Evolutionary conservation across 2,113 vertebrate genomes (phyloP), one percentile per base, ranked within the genome.

Genomic region (Charina bottae): DNA sequence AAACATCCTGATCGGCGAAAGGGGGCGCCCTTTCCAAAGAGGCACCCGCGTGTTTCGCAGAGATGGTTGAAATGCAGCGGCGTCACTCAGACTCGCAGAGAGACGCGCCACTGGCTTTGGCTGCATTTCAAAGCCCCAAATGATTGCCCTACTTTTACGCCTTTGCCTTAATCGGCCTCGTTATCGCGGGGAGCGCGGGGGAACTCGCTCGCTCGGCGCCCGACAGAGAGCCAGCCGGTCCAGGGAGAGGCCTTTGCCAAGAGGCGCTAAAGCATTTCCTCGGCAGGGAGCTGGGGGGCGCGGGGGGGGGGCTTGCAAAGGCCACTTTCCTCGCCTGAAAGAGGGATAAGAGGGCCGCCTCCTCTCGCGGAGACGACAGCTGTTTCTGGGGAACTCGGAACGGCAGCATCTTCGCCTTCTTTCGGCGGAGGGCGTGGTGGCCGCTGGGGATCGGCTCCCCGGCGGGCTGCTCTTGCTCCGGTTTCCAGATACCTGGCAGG

Each of bases 101-200:
- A 83, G 58, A 85, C 42, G 59, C 78, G 10, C 58, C n/a, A 17
- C 8, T 85, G 17, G 53, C 87, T 85, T 56, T 26, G 60, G 88
- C 88, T 87, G 42, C 58, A 62, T 37, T 86, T 78, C 62, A 49
- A 92, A 72, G 72, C n/a, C 88, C 88, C 84, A 55, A 83, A 49
- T 90, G 86, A 53, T 86, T 49, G 83, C 12, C 68, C 91, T 33
- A 53, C n/a, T 59, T 64, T 88, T n/a, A 83, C 58, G 62, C 90
- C 72, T 62, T 60, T n/a, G 59, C 54, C 83, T 87, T 91, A 33
- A 83, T 49, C 56, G 2, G 28, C 86, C 86, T 88, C 37, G 28
- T 92, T 53, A 19, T 56, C 42, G 88, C 53, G 86, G 91, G 55
- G 86, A 72, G n/a, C 6, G 33, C 19, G 68, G 17, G 33, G 17